A percentile compares a stretch with the other conserved stretches of the same genome.
Conservation (phyloP, 1,140 invertebrate species). For the Drosophila obscura region DNA sequence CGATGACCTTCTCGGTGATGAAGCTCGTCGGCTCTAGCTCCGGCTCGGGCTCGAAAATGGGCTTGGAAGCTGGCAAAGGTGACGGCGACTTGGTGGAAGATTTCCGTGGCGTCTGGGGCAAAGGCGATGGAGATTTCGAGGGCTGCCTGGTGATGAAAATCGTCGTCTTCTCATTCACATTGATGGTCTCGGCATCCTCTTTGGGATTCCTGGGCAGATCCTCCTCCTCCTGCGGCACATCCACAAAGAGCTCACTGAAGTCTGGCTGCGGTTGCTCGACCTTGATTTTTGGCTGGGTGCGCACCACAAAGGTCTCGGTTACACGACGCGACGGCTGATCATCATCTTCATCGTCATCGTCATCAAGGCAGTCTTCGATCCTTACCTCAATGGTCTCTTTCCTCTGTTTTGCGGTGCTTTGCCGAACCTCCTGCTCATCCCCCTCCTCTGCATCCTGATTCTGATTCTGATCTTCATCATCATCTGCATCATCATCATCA, state of each 20-base stretch:
- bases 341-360: slow-evolving; percentile 62
- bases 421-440: background rate
- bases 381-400: slow-evolving; percentile 70
- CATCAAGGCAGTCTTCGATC: slow-evolving; percentile 77
- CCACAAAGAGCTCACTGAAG: slow-evolving; percentile 34
- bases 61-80: background rate
- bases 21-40: slow-evolving; percentile 33
- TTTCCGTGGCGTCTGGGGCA: slow-evolving; percentile 1
- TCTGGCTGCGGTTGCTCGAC: slow-evolving; percentile 38
- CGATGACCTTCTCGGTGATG: slow-evolving; percentile 62
- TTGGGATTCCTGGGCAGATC: slow-evolving; percentile 19
- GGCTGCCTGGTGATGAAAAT: slow-evolving; percentile 47
- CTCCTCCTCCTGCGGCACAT: slow-evolving; percentile 17
- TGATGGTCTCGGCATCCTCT: slow-evolving; percentile 35
- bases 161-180: slow-evolving; percentile 54
- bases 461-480: slow-evolving; percentile 9
- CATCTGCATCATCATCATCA: slow-evolving; percentile 13
- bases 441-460: too few species aligned
- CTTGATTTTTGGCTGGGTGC: slow-evolving; percentile 57
- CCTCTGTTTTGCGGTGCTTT: slow-evolving; percentile 19
- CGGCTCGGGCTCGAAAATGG: background rate
- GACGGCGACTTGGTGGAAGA: slow-evolving; percentile 31
- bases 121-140: slow-evolving; percentile 48
- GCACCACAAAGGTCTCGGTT: slow-evolving; percentile 57
- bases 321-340: slow-evolving; percentile 22